Evolutionary conservation across 1,140 invertebrate genomes (phyloP), one percentile per base, ranked within the genome.

Genomic region (Drosophila mauritiana): DNA sequence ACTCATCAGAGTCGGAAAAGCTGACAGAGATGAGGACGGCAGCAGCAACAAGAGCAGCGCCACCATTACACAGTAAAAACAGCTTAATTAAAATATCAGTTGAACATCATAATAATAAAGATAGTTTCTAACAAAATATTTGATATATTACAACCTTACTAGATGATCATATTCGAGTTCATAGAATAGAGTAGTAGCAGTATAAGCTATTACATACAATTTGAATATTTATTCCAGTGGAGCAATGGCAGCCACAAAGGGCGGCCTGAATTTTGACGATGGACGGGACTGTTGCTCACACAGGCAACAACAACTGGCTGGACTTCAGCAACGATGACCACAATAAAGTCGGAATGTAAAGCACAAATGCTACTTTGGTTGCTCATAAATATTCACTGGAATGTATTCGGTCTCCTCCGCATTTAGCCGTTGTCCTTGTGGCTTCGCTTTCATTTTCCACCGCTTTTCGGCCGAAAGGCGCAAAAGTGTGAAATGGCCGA

Each of bases 351-450:
- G 58, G 69, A 86, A 88, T 83, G 83, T 81, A 83, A 86, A 77
- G 80, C 72, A 79, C 76, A 88, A 88, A 84, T 78, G 80, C 84
- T 88, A 89, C 84, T 89, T 88, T 88, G 80, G 84, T 67, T 62
- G 68, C 84, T 89, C 84, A 88, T 88, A 88, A 89, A 88, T 88
- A 88, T 88, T 88, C 84, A 84, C 84, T 84, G 76, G 77, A 80
- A 80, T 89, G 78, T 88, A 84, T 89, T 48, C 43, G 65, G 43
- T 68, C 25, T 69, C 43, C 20, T 53, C 25, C 42, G 43, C 40
- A 25, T 57, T 37, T 39, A 43, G 51, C 20, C 51, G 57, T 13
- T 53, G 52, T 70, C 46, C 67, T 73, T 70, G 54, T 48, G 45
- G 51, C 40, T 17, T 67, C 83, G 83, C 83, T 88, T 89, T 89